Evolutionary conservation across 1,140 invertebrate genomes (phyloP).

Genomic region (Trypoxylus dichotomus): DNA sequence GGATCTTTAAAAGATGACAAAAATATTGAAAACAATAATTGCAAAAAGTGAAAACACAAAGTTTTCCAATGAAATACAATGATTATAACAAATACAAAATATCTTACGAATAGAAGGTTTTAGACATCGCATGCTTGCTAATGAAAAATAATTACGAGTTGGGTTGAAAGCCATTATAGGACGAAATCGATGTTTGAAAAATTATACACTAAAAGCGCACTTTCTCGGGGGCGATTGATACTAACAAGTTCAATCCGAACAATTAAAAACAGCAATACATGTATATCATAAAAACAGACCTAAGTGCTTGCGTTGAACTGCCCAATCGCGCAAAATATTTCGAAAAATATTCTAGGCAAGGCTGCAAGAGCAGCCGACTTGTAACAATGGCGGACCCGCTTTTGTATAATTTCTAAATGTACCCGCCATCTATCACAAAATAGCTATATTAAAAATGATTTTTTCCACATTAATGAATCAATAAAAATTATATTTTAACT

Average conservation of each 20-base stretch:
- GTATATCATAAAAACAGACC: slow-evolving; percentile 40
- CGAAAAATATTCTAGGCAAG: slow-evolving; percentile 44
- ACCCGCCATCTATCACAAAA: slow-evolving; percentile 31
- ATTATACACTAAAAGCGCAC: slow-evolving; percentile 25
- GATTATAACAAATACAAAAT: not conserved
- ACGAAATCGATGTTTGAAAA: slow-evolving; percentile 50
- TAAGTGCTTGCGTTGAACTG: slow-evolving; percentile 33
- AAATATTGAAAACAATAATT: slow-evolving; percentile 16
- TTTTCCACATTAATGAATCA: slow-evolving; percentile 20
- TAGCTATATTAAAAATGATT: slow-evolving; percentile 12
- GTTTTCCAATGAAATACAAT: slow-evolving; percentile 4
- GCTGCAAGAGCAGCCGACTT: slow-evolving; percentile 48
- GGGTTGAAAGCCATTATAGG: slow-evolving; percentile 43
- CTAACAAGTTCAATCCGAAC: not conserved
- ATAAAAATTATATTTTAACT: slow-evolving; percentile 13
- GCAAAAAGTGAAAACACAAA: not conserved
- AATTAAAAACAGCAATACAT: slow-evolving; percentile 32
- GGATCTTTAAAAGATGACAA: slow-evolving; percentile 18
- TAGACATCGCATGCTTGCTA: slow-evolving; percentile 36
- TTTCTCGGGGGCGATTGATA: slow-evolving; percentile 11
- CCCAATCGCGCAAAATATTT: slow-evolving; percentile 40
- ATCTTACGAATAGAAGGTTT: slow-evolving; percentile 24
- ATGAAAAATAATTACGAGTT: slow-evolving; percentile 38
- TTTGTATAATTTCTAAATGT: slow-evolving; percentile 31
- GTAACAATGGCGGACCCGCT: slow-evolving; percentile 52